Evolutionary conservation across 37 sponge, comb jelly and placozoan genomes (phyloP), one percentile per base, ranked within the genome.

Genomic region (Diacarnus erythraeanus): DNA sequence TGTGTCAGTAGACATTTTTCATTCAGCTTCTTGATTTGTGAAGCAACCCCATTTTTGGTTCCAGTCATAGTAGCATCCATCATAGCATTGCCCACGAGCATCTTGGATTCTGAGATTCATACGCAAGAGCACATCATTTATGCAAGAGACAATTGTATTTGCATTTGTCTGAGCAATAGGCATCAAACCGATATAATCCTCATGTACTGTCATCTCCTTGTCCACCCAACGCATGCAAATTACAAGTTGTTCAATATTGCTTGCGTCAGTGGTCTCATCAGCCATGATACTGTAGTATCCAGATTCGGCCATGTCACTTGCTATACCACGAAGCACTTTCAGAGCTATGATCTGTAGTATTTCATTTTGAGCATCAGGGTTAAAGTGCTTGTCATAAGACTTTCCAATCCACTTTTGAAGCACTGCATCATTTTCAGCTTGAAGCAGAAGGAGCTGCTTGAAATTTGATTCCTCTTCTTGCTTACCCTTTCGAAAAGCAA

Each of bases 21-120:
- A 47, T 47, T 47, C 51, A 47, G 51, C n/a, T 60, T 60, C 61
- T 60, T 40, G 29, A 90, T 81, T 38, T 47, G 59, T 65, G 68
- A 51, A 69, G 90, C 81, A 9, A 90, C 79, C 23, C 90, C 90
- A 54, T 29, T 54, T 57, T 68, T 90, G 0, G 39, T 25, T 36
- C 86, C 81, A 51, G 43, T 47, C 82, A 90, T 90, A n/a, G 67
- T 65, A 71, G 26, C 82, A 85, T 22, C 90, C 86, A 71, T 90
- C 90, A 27, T 90, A 90, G 47, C 86, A 90, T 59, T 90, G 51
- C 51, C 51, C 51, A 47, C 51, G 51, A 12, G 51, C 51, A 47
- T 47, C 51, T 47, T 47, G 51, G 12, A 47, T 47, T 47, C 51
- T 47, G 51, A 47, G 51, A 12, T 47, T 47, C 51, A 47, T 47